Percentiles rank a stretch among this genome's conserved stretches.
Evolutionary conservation across 2,888 invertebrate species (phyloP).

Genomic region (Drosophila birchii): DNA sequence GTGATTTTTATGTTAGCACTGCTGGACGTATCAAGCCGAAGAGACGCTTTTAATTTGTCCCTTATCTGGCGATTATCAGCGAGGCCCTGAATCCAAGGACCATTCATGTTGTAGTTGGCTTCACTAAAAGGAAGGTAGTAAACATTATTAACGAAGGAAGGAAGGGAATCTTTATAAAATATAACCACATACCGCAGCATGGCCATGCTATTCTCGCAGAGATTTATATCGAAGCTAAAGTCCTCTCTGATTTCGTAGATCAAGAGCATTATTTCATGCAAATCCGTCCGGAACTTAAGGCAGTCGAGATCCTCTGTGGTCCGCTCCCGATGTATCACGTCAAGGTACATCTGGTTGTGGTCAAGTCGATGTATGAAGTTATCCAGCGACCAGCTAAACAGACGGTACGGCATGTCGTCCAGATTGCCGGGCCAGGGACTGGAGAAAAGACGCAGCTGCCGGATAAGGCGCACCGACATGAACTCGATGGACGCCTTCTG

Average conservation of each 20-base stretch:
- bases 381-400: conserved; percentile 60
- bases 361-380: conserved; percentile 37
- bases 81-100: conserved; percentile 42
- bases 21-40: background rate
- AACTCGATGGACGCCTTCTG: conserved; percentile 55
- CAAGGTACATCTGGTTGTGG: conserved; percentile 54
- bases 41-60: background rate
- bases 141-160: too few relatives aligned
- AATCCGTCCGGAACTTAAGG: conserved; percentile 55
- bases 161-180: too few relatives aligned
- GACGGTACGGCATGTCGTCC: conserved; percentile 33
- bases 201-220: conserved; percentile 32
- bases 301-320: conserved; percentile 46
- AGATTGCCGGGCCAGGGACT: conserved; percentile 50
- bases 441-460: conserved; percentile 34
- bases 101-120: conserved; percentile 23
- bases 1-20: too few relatives aligned
- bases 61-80: background rate
- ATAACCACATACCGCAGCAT: conserved; percentile 34
- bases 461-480: conserved; percentile 37
- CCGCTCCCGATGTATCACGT: conserved; percentile 45
- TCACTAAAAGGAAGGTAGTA: conserved; percentile 12
- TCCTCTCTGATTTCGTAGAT: conserved; percentile 42
- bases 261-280: conserved; percentile 40
- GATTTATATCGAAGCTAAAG: conserved; percentile 1